Evolutionary conservation across 2,797 vertebrate genomes (phyloP).

Genomic region (Ispidina picta): DNA sequence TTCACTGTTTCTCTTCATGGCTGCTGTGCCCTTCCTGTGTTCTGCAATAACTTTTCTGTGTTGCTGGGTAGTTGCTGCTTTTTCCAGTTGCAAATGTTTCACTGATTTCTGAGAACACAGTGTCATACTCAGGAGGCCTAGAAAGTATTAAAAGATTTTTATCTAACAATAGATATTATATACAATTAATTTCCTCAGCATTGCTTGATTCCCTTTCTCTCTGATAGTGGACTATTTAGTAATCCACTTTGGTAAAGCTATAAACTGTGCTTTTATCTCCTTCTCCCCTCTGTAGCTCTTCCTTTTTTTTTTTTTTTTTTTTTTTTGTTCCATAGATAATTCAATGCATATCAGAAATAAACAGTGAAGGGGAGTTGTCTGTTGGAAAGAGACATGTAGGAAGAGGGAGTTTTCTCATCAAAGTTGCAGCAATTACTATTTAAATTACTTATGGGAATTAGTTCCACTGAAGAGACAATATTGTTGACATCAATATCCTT

Average conservation of each 20-base stretch:
- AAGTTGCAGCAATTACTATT: conserved; percentile 12
- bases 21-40: neutral
- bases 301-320: neutral
- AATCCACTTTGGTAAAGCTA: neutral
- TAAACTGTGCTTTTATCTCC: neutral
- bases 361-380: neutral
- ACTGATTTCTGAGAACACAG: neutral
- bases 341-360: neutral
- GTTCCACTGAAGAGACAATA: neutral
- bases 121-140: neutral
- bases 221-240: neutral
- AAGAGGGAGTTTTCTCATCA: neutral
- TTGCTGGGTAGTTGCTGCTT: neutral
- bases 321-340: neutral
- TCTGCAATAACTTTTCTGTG: neutral
- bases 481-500: conserved; percentile 9
- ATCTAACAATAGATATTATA: neutral
- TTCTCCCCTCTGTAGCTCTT: neutral
- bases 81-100: neutral
- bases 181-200: neutral
- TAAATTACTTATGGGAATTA: conserved; percentile 29
- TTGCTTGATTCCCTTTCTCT: neutral
- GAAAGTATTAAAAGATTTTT: neutral
- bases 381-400: neutral
- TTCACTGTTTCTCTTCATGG: neutral